Conservation (phyloP, 2,888 invertebrate species). For the Lithophane socia region DNA sequence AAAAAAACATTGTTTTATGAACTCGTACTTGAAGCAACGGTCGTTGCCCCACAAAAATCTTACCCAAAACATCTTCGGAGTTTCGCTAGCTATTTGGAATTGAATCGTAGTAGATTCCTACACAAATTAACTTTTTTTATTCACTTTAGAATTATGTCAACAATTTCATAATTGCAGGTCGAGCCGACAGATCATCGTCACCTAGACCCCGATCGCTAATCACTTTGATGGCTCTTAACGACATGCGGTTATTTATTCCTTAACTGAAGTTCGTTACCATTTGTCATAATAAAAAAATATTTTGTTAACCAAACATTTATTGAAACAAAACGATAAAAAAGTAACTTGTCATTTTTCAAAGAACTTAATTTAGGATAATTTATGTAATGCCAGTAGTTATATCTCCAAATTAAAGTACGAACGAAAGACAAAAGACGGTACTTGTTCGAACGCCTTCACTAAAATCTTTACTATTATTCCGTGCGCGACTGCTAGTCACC, state of each 20-base stretch:
- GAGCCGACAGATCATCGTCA: conserved; percentile 9
- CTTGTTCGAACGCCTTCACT: too few relatives aligned
- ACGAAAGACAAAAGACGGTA: too few relatives aligned
- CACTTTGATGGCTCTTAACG: conserved; percentile 8
- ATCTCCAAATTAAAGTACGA: too few relatives aligned
- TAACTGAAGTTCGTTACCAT: conserved; percentile 14
- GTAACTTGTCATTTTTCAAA: not conserved
- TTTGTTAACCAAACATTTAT: not conserved
- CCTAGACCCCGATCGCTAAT: conserved; percentile 57
- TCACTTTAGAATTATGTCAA: conserved; percentile 29
- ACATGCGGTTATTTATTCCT: conserved; percentile 12
- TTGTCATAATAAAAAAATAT: not conserved
- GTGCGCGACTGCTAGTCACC: too few relatives aligned
- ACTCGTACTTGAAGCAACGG: not conserved
- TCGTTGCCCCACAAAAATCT: not conserved
- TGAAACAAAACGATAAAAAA: not conserved
- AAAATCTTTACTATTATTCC: too few relatives aligned
- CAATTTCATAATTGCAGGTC: conserved; percentile 25
- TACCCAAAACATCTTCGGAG: too few relatives aligned
- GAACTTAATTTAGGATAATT: too few relatives aligned
- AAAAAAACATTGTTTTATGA: not conserved
- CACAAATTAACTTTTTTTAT: conserved; percentile 12
- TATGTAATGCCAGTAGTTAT: too few relatives aligned
- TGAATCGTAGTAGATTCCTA: not conserved
- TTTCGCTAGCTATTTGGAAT: not conserved